phyloP scores from a whole-genome alignment of 2,113 vertebrate species.

The Microtus oregoni region DNA sequence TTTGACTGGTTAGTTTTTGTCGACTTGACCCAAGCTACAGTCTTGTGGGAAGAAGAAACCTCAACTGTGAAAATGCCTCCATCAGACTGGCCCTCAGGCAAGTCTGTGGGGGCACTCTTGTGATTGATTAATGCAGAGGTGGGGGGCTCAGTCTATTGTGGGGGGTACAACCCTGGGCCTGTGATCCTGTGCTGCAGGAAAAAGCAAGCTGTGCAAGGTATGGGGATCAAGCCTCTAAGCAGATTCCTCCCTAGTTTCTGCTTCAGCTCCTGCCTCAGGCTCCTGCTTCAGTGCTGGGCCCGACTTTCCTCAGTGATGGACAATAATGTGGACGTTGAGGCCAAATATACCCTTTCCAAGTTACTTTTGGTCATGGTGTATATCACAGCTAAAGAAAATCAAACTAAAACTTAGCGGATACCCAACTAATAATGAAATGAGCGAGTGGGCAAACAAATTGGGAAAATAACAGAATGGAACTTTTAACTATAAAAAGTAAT shows the following conservation, averaged over 20 bases:
- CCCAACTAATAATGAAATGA: background rate
- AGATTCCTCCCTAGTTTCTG: background rate
- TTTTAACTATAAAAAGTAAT: constrained; percentile 35
- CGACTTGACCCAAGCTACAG: background rate
- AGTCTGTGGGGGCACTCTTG: background rate
- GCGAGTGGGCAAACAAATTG: background rate
- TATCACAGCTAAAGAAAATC: background rate
- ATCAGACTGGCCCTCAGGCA: background rate
- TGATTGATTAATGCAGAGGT: background rate
- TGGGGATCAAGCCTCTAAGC: background rate
- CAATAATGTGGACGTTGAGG: background rate
- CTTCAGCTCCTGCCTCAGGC: background rate
- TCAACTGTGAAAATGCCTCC: background rate
- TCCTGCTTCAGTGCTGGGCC: background rate
- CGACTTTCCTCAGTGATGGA: background rate
- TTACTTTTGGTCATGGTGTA: background rate
- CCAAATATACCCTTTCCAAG: background rate
- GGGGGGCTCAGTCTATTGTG: background rate
- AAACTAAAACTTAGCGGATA: background rate
- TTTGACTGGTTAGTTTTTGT: background rate
- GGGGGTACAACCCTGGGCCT: background rate
- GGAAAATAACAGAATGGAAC: background rate
- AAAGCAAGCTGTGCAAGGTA: background rate
- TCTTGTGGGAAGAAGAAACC: background rate
- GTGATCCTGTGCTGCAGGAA: background rate